Evolutionary conservation across 2,888 invertebrate species (phyloP).

Genomic region (Branchellion lobata): DNA sequence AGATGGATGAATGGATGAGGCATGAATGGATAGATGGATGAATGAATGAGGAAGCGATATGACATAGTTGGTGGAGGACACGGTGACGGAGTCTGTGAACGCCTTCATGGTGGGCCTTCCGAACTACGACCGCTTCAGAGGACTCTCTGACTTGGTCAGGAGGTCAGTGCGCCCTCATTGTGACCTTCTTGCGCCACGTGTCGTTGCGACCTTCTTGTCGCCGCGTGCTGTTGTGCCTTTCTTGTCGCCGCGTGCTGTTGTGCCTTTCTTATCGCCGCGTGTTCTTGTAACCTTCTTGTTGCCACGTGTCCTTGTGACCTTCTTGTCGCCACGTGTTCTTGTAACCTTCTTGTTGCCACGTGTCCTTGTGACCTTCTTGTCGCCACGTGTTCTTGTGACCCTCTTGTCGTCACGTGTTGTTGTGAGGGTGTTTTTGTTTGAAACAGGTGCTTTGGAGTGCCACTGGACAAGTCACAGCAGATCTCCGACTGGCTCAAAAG

Average conservation of each 20-base stretch:
- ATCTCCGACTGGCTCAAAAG: constrained; percentile 62
- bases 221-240: no score
- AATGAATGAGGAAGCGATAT: not conserved
- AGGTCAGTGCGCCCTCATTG: not conserved
- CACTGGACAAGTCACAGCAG: constrained; percentile 60
- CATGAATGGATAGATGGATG: constrained; percentile 12
- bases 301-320: no score
- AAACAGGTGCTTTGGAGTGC: constrained; percentile 56
- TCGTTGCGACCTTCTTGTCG: no score
- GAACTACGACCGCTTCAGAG: not conserved
- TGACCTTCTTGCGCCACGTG: no score
- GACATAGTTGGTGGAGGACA: not conserved
- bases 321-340: no score
- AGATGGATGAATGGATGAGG: not conserved
- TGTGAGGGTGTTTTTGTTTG: constrained; percentile 55
- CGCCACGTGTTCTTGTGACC: no score
- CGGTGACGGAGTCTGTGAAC: not conserved
- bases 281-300: no score
- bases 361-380: no score
- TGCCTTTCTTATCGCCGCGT: no score
- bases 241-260: no score
- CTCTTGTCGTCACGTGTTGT: no score
- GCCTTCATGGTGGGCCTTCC: not conserved
- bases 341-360: no score
- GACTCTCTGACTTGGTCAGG: not conserved